Base-by-base conservation (phyloP, 1,140 invertebrate genomes). In the Drosophila neocordata region DNA sequence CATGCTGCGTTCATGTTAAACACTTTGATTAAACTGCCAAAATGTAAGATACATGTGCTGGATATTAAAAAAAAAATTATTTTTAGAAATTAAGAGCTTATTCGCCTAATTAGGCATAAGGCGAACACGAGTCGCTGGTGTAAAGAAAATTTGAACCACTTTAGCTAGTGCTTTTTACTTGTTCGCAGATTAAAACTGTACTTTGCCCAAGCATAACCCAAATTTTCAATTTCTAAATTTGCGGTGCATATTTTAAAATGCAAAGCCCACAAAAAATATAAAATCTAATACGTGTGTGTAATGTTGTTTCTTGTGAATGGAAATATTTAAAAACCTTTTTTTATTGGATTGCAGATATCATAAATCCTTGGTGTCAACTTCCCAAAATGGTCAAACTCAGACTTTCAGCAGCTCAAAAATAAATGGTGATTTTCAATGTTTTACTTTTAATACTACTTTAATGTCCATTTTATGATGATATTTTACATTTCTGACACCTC, bases 171-270 rank as follows among this genome's bases (percentile, higher is more conserved):
- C 89, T 91, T 90, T 87, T 88, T 84, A 77, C 65, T 65, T 85
- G 79, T 81, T 91, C 90, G 87, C 37, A 91, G 76, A 91, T 12
- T 18, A 90, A 89, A 51, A 15, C 27, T 69, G 41, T 69, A 38
- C 76, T 91, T 89, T 76, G 68, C 82, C 57, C 90, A 91, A 91
- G 90, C 90, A 91, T 78, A 90, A 91, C 83, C 90, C 80, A 91
- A 91, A 85, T 79, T 79, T 57, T 1, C 35, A 12, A 22, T 35
- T 11, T n/a, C 56, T 41, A 18, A 78, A 75, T 85, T 91, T 91
- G 85, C 83, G 87, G 90, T 83, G 90, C 90, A 89, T 91, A 89
- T 90, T 82, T 69, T 76, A 57, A 85, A 71, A 1, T 20, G 89
- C 60, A 61, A 85, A 91, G 83, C 55, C 57, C 2, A 91, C 89